These are phyloP conservation scores for Benthosema pterotum DNA, from an alignment of 2,797 vertebrate species.

Conservation along the genomic window DNA sequence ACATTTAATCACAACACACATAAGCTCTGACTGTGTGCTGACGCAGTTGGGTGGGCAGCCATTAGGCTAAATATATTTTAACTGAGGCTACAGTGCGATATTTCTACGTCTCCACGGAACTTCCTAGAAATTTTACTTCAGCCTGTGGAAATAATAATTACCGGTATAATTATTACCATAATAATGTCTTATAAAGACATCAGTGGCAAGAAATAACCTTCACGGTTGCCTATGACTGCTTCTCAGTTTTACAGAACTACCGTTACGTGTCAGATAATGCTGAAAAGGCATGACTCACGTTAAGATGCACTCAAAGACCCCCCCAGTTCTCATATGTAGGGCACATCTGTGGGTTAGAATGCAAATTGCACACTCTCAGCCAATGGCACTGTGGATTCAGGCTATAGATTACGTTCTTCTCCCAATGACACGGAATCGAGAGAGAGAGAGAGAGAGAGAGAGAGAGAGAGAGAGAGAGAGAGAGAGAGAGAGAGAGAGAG, in stretches of 20 bases:
- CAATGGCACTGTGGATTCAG: conserved; percentile 7
- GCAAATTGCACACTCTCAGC: conserved; percentile 5
- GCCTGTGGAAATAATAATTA: neutral
- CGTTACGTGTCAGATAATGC: too few species aligned
- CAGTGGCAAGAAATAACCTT: neutral
- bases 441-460: conserved; percentile 8
- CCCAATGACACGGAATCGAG: conserved; percentile 15
- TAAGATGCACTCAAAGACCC: conserved; percentile 9
- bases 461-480: neutral
- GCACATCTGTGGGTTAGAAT: conserved; percentile 21
- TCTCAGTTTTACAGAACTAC: too few species aligned
- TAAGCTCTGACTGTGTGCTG: too few species aligned
- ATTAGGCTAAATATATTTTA: too few species aligned
- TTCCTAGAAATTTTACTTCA: neutral
- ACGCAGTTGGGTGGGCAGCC: too few species aligned
- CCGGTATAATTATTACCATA: neutral
- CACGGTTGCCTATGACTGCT: neutral
- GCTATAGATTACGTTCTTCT: conserved; percentile 15
- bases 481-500: neutral
- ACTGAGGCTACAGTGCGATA: neutral
- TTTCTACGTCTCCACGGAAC: neutral
- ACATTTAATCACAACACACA: too few species aligned
- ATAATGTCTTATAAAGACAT: neutral
- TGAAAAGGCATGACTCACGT: neutral
- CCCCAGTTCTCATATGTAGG: conserved; percentile 20